These are phyloP conservation scores for Apeira syringaria DNA, from an alignment of 2,888 invertebrate genomes.

Conservation along the genomic window DNA sequence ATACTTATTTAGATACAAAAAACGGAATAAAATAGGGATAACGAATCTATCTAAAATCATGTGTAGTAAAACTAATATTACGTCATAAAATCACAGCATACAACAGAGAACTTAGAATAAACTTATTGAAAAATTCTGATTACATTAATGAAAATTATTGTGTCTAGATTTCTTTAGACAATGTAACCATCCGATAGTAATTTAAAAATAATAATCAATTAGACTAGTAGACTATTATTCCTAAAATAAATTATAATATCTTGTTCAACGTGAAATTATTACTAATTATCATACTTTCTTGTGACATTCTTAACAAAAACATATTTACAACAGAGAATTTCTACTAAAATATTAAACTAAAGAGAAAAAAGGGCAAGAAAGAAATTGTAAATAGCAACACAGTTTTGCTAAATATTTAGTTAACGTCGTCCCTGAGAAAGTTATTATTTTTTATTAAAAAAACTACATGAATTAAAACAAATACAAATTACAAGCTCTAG, in stretches of 20 bases:
- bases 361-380: too few relatives aligned
- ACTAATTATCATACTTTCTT: constrained; percentile 27
- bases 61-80: constrained; percentile 18
- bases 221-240: constrained; percentile 56
- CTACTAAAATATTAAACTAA: neutral
- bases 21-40: neutral
- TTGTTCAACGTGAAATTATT: constrained; percentile 16
- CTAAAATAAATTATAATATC: constrained; percentile 45
- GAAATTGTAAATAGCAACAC: too few relatives aligned
- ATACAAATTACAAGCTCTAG: too few relatives aligned
- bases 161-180: constrained; percentile 14
- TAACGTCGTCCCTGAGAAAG: too few relatives aligned
- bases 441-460: too few relatives aligned
- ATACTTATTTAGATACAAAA: neutral
- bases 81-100: constrained; percentile 71
- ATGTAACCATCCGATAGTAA: too few relatives aligned
- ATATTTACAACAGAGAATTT: constrained; percentile 41
- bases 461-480: too few relatives aligned
- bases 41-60: neutral
- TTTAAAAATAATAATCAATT: constrained; percentile 22
- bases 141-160: constrained; percentile 17
- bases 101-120: constrained; percentile 45
- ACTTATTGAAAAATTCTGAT: constrained; percentile 24
- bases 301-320: constrained; percentile 24
- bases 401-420: constrained; percentile 53